Percentiles rank a stretch among this genome's conserved stretches.
Conservation (phyloP, 1,140 invertebrate species). For the Venustaconcha ellipsiformis region DNA sequence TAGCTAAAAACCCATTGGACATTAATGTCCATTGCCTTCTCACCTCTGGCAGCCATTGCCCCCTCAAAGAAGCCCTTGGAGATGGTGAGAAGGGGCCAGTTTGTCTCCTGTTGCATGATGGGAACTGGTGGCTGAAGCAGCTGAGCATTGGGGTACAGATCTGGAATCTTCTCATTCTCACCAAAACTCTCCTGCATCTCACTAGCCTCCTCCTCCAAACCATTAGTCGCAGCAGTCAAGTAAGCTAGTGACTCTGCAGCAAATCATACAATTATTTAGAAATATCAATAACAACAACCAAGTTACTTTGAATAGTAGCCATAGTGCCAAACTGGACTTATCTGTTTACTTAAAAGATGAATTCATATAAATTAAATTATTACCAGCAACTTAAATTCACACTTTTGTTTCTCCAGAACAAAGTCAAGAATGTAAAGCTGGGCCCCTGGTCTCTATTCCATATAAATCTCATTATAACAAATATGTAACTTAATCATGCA, state of each 20-base stretch:
- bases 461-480: too few species aligned
- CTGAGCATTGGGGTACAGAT: constrained; percentile 81
- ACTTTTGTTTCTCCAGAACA: too few species aligned
- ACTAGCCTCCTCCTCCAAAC: constrained; percentile 84
- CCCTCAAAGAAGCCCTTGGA: constrained; percentile 86
- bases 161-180: constrained; percentile 78
- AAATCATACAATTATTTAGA: background rate
- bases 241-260: constrained; percentile 83
- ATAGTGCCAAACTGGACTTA: background rate
- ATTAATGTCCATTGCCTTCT: background rate
- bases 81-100: constrained; percentile 96
- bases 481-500: too few species aligned
- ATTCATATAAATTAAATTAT: background rate
- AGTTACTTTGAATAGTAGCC: too few species aligned
- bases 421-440: too few species aligned
- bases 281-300: too few species aligned
- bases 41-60: constrained; percentile 72
- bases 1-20: too few species aligned
- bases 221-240: constrained; percentile 95
- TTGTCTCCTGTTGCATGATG: constrained; percentile 83
- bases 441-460: too few species aligned
- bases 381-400: too few species aligned
- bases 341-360: background rate
- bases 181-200: constrained; percentile 78
- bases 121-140: constrained; percentile 90